Evolutionary conservation across 1,140 invertebrate genomes (phyloP).

Genomic region (Drosophila lini): DNA sequence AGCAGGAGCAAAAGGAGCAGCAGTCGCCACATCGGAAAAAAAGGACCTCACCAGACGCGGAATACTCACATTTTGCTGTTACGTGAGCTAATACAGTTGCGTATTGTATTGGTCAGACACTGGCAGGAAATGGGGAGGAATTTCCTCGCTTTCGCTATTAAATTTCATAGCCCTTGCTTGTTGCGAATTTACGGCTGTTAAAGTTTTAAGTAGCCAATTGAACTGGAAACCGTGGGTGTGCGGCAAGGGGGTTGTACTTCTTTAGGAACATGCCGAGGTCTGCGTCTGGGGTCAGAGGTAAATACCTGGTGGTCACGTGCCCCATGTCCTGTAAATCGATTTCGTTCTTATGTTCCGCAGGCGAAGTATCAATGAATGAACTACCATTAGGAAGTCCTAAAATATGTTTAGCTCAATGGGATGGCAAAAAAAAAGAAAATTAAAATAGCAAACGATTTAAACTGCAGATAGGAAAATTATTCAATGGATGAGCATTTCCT

Average conservation of each 20-base stretch:
- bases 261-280: not conserved
- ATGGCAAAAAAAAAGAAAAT: constrained; percentile 18
- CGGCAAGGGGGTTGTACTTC: not conserved
- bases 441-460: not conserved
- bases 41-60: constrained; percentile 17
- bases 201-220: constrained; percentile 74
- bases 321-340: constrained; percentile 52
- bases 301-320: constrained; percentile 49
- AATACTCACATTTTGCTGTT: constrained; percentile 37
- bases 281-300: constrained; percentile 13
- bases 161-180: constrained; percentile 79
- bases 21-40: constrained; percentile 28
- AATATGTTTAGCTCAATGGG: constrained; percentile 40
- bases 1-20: constrained; percentile 3
- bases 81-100: constrained; percentile 79
- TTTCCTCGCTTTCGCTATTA: constrained; percentile 62
- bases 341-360: constrained; percentile 27
- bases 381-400: constrained; percentile 36
- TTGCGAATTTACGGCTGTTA: constrained; percentile 71
- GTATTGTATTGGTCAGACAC: constrained; percentile 58
- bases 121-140: constrained; percentile 22
- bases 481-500: not conserved
- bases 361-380: constrained; percentile 30
- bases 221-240: constrained; percentile 24
- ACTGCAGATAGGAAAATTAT: constrained; percentile 1